Base-by-base conservation (phyloP, 35 echinoderm and acorn worm species). In the Acanthaster planci region DNA sequence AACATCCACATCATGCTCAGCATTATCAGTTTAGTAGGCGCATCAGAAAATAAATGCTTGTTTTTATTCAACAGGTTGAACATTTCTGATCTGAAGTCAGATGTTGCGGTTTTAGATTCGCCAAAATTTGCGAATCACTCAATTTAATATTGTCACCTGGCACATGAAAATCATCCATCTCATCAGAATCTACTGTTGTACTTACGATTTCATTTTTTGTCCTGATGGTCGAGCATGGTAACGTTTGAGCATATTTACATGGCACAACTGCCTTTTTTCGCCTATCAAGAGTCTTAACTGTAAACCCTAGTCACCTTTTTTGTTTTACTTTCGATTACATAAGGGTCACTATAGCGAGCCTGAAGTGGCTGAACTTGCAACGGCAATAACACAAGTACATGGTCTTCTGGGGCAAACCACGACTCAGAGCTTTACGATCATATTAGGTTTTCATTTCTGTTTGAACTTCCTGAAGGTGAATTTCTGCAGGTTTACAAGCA, bases 371-470 rank as follows among this genome's bases (percentile, higher is more conserved):
- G 51, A 39, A 80, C 68, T 18, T 39, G 84, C 18, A 92, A 38
- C 19, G 90, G 90, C 5, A 92, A 55, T 34, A 92, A 87, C 7
- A 86, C 89, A 18, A 91, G 44, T 1, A 91, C 89, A 19, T 86
- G 79, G 50, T 91, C 89, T 14, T 80, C 87, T 37, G 79, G 55
- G 9, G 52, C 8, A 38, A 89, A 16, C 6, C 10, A 76, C 87
- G 37, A 5, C 37, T 7, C 52, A 0, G 0, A 17, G 79, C 80
- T 10, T 44, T 67, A 0, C 64, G 31, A 55, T 81, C 86, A 68
- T 77, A 77, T 37, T 77, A 67, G 16, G 15, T 19, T 68, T 88
- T 88, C 86, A 88, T 88, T 64, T 81, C 19, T 78, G n/a, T 88
- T 54, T 19, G 79, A 64, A 30, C 37, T 22, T 21, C 76, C 55